Percentiles rank a stretch among this genome's conserved stretches.
These are phyloP conservation scores for Conchocele bisecta DNA, from an alignment of 2,888 invertebrate species.

Conservation along the genomic window DNA sequence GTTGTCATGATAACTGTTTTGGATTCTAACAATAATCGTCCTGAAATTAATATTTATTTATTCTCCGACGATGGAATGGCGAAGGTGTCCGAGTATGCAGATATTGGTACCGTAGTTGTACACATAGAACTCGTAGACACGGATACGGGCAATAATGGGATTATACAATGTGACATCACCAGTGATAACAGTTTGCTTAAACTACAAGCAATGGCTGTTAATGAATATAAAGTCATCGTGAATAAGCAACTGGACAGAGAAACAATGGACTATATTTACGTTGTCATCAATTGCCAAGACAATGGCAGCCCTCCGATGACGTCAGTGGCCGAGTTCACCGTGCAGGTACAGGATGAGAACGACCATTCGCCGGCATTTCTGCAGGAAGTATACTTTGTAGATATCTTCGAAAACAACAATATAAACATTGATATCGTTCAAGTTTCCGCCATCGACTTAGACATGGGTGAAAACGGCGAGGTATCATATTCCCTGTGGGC, in stretches of 20 bases:
- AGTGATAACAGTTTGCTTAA: constrained; percentile 66
- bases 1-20: constrained; percentile 86
- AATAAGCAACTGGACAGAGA: constrained; percentile 60
- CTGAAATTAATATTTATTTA: constrained; percentile 84
- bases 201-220: constrained; percentile 64
- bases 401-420: constrained; percentile 64
- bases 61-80: constrained; percentile 65
- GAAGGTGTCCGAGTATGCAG: constrained; percentile 69
- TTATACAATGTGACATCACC: constrained; percentile 64
- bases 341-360: constrained; percentile 90
- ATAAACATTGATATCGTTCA: constrained; percentile 62
- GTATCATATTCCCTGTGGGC: constrained; percentile 61
- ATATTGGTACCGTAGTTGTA: constrained; percentile 72
- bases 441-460: constrained; percentile 68
- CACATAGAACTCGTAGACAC: constrained; percentile 70
- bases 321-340: constrained; percentile 60
- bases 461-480: constrained; percentile 66
- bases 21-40: constrained; percentile 95
- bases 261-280: constrained; percentile 49
- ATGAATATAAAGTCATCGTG: constrained; percentile 70
- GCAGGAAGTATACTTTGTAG: constrained; percentile 81
- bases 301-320: constrained; percentile 61
- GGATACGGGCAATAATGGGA: constrained; percentile 73
- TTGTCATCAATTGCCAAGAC: constrained; percentile 62
- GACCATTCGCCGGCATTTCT: constrained; percentile 94